Base-by-base conservation (phyloP, 2,888 invertebrate genomes). In the Allacma fusca region DNA sequence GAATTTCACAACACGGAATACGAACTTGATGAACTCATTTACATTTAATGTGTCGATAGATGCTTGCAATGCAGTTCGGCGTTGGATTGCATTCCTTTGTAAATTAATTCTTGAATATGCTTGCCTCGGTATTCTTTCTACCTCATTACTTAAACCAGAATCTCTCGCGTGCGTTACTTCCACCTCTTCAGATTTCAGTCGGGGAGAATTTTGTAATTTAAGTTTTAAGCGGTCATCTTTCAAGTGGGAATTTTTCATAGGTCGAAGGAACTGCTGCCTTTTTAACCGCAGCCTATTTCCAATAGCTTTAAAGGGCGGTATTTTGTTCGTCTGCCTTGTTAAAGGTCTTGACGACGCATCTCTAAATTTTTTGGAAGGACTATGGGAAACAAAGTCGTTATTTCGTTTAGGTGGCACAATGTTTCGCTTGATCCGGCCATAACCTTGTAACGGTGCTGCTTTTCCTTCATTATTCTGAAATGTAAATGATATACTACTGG, bases 321-420 rank as follows among this genome's bases (percentile, higher is more conserved):
- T n/a, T 23, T 50, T 24, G 21, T 71, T 71, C 7, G 59, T 23
- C 70, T 70, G 43, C 19, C 69, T 43, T 26, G 69, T 12, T n/a
- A 62, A n/a, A 21, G 72, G 29, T 62, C 29, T 73, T 2, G 28
- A 12, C 2, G 26, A 1, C 16, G 26, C 23, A 4, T 64, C 70
- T 34, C 40, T 26, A 16, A 26, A 50, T 40, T 76, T 76, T 23
- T 62, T 64, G 19, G 34, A 9, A 19, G 76, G 40, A 75, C 50
- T 44, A 50, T 77, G 76, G 9, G 65, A 71, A n/a, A 77, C 72
- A 28, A 77, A 77, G 62, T 77, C 76, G 23, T 44, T 71, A 65
- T 77, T 77, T 29, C 76, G 21, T 34, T 71, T 71, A 13, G 76
- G 76, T 29, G 76, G 76, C 19, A 71, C 50, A n/a, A 77, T 77